phyloP scores from a whole-genome alignment of 2,113 vertebrate species.

The Redunca redunca region DNA sequence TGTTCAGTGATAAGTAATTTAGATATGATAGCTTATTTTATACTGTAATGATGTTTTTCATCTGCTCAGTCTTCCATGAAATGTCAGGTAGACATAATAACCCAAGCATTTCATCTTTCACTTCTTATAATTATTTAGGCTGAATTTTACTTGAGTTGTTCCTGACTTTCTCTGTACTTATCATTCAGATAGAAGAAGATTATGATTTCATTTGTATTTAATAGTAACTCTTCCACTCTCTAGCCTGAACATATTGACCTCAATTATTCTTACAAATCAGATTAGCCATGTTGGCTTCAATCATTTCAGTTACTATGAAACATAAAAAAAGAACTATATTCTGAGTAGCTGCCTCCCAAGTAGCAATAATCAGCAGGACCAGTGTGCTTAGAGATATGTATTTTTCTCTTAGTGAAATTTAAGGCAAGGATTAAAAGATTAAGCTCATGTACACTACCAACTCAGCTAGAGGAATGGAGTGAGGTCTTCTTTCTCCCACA shows the following conservation, averaged over 20 bases:
- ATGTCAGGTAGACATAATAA: slow-evolving; percentile 45
- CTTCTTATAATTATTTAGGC: slow-evolving; percentile 46
- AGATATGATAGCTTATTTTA: slow-evolving; percentile 32
- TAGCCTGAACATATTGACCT: slow-evolving; percentile 70
- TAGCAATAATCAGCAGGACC: slow-evolving; percentile 33
- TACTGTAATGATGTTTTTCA: slow-evolving; percentile 36
- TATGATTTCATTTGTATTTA: slow-evolving; percentile 71
- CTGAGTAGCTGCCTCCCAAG: slow-evolving; percentile 37
- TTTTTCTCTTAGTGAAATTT: slow-evolving; percentile 65
- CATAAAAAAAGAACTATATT: slow-evolving; percentile 53
- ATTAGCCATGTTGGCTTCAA: slow-evolving; percentile 78
- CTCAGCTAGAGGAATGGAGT: background rate
- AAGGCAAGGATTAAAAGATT: slow-evolving; percentile 58
- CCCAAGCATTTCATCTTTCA: slow-evolving; percentile 22
- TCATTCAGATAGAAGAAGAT: slow-evolving; percentile 53
- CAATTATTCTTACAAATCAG: slow-evolving; percentile 80
- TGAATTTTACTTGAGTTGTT: slow-evolving; percentile 45
- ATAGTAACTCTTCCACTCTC: slow-evolving; percentile 53
- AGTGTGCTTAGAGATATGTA: background rate
- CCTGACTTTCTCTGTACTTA: slow-evolving; percentile 59
- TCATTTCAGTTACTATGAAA: slow-evolving; percentile 72
- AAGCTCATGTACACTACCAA: background rate
- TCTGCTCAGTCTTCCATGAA: slow-evolving; percentile 40
- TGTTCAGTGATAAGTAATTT: slow-evolving; percentile 30
- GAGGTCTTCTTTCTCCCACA: background rate